Percentiles rank a stretch among this genome's conserved stretches.
Evolutionary conservation across 2,113 vertebrate species (phyloP).

Genomic region (Odocoileus hemionus): DNA sequence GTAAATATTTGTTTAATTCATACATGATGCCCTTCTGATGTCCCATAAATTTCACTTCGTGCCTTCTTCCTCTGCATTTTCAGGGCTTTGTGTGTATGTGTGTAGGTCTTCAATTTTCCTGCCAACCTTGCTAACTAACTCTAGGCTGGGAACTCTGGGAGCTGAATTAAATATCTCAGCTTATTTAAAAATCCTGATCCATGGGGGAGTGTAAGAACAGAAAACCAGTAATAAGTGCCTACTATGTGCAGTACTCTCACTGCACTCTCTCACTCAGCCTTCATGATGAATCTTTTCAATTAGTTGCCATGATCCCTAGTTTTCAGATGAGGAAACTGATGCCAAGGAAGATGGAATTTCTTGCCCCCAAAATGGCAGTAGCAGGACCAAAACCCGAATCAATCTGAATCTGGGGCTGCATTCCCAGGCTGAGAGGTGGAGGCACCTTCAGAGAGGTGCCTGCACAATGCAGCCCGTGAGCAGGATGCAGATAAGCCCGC

Average conservation of each 20-base stretch:
- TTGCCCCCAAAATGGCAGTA: neutral
- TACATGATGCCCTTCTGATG: neutral
- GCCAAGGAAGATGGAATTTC: neutral
- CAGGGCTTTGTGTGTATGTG: neutral
- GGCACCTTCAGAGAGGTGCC: neutral
- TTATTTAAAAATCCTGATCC: neutral
- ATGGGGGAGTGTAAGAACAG: neutral
- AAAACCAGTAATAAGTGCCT: neutral
- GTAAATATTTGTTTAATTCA: neutral
- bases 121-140: neutral
- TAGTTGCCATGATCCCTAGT: neutral
- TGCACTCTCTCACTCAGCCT: neutral
- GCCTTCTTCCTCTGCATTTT: neutral
- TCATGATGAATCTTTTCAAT: neutral
- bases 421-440: neutral
- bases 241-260: neutral
- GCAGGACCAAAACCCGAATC: neutral
- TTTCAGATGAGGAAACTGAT: conserved; percentile 1
- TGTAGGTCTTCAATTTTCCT: neutral
- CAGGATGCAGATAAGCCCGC: neutral
- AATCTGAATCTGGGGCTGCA: neutral
- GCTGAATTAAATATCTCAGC: neutral
- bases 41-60: neutral
- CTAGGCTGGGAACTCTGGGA: neutral
- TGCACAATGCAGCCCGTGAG: neutral